These are phyloP conservation scores for Pipra filicauda DNA, from an alignment of 2,113 vertebrate genomes.

Conservation along the genomic window DNA sequence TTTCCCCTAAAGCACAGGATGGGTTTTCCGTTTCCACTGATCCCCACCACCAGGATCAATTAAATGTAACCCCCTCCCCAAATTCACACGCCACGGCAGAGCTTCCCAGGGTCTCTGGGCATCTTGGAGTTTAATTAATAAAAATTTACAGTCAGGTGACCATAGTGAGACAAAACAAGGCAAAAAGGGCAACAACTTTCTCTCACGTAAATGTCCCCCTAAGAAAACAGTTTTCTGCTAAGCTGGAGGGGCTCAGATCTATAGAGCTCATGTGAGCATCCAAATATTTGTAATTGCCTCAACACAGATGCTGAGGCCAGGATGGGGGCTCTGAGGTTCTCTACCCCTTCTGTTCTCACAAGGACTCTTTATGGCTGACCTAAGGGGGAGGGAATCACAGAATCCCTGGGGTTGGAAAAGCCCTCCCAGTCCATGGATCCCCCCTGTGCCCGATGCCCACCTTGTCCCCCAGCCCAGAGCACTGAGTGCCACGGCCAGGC, in stretches of 20 bases:
- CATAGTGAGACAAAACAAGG: not conserved
- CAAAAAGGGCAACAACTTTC: not conserved
- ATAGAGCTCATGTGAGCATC: not conserved
- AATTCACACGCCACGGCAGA: rapidly evolving
- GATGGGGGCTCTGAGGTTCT: not conserved
- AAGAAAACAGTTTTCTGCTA: not conserved
- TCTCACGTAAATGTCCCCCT: not conserved
- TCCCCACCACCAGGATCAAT: not conserved
- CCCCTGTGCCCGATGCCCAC: rapidly evolving
- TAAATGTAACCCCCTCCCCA: not conserved
- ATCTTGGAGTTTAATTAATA: not conserved
- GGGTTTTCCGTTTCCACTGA: not conserved
- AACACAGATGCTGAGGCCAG: not conserved
- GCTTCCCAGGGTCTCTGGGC: not conserved
- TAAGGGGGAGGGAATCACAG: not conserved
- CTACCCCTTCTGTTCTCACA: not conserved
- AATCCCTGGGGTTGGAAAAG: not conserved
- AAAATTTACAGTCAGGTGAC: not conserved
- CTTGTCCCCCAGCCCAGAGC: rapidly evolving
- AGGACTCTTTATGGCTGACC: not conserved
- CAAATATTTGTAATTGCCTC: not conserved
- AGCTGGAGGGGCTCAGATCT: not conserved
- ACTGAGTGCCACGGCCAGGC: rapidly evolving
- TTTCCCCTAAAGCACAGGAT: not conserved
- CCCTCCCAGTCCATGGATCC: rapidly evolving